phyloP scores from a whole-genome alignment of 2,888 invertebrate genomes.

The Hydrotaea cyrtoneurina region DNA sequence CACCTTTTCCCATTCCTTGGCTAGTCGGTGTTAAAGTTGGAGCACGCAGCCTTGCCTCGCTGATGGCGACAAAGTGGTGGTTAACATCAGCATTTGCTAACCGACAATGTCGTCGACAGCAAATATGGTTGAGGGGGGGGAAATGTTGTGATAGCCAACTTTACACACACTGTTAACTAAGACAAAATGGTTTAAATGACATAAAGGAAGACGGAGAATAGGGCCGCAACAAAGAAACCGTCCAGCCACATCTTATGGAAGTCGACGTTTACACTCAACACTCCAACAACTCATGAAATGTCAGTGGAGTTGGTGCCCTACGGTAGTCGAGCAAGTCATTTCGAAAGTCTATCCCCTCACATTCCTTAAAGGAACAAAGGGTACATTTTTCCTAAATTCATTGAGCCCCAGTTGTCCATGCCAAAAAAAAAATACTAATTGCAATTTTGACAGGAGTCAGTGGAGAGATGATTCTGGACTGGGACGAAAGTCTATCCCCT shows the following conservation, averaged over 20 bases:
- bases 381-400: no score
- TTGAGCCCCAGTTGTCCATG: no score
- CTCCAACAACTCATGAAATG: background rate
- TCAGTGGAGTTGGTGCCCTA: background rate
- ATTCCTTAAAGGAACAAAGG: no score
- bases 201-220: background rate
- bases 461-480: no score
- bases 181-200: conserved; percentile 45
- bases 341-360: no score
- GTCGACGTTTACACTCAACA: conserved; percentile 7
- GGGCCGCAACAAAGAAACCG: background rate
- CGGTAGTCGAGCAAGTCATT: no score
- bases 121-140: conserved; percentile 14
- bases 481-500: no score
- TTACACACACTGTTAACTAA: conserved; percentile 53
- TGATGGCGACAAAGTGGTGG: background rate
- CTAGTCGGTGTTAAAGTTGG: background rate
- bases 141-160: conserved; percentile 58
- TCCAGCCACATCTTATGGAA: conserved; percentile 11
- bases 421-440: no score
- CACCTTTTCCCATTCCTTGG: no score
- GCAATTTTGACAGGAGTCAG: no score
- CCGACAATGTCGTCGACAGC: background rate
- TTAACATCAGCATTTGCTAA: background rate
- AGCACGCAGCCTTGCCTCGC: background rate